A percentile compares a stretch with the other conserved stretches of the same genome.
Conservation (phyloP, 2,113 vertebrate species). For the Gracilinanus agilis region DNA sequence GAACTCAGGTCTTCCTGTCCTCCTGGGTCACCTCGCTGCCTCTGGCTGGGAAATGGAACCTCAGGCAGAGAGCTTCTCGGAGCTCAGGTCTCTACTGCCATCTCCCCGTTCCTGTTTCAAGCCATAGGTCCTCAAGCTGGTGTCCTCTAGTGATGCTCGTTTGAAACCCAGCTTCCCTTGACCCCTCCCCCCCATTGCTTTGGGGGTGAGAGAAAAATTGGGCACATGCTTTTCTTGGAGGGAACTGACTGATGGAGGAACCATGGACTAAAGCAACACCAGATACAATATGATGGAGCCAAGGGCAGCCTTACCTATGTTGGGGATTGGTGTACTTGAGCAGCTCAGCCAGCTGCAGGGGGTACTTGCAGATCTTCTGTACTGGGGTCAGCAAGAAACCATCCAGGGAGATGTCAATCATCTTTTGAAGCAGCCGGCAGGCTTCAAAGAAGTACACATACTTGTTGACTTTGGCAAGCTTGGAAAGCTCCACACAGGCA, state of each 20-base stretch:
- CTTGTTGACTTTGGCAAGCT: constrained; percentile 94
- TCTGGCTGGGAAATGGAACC: not conserved
- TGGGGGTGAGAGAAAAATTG: not conserved
- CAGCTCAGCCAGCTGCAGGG: constrained; percentile 94
- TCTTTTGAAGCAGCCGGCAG: constrained; percentile 95
- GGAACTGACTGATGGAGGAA: not conserved
- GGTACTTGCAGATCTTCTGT: constrained; percentile 99
- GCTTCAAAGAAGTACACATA: constrained; percentile 98
- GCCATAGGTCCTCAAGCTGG: not conserved
- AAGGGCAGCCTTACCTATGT: constrained; percentile 86
- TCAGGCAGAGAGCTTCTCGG: too few relatives aligned
- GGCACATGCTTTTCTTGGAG: too few relatives aligned
- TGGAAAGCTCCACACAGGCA: constrained; percentile 93
- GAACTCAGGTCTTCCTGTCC: too few relatives aligned
- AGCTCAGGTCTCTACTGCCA: too few relatives aligned
- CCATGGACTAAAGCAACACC: not conserved
- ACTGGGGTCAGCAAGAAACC: constrained; percentile 97
- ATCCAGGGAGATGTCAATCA: constrained; percentile 97
- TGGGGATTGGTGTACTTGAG: constrained; percentile 97
- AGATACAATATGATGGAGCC: not conserved
- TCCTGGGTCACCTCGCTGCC: not conserved
- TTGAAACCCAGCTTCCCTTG: not conserved
- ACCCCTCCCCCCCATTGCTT: not conserved
- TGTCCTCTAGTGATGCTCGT: not conserved
- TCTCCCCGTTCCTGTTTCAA: not conserved